Conservation (phyloP, 2,797 vertebrate genomes). For the Chiroxiphia lanceolata region DNA sequence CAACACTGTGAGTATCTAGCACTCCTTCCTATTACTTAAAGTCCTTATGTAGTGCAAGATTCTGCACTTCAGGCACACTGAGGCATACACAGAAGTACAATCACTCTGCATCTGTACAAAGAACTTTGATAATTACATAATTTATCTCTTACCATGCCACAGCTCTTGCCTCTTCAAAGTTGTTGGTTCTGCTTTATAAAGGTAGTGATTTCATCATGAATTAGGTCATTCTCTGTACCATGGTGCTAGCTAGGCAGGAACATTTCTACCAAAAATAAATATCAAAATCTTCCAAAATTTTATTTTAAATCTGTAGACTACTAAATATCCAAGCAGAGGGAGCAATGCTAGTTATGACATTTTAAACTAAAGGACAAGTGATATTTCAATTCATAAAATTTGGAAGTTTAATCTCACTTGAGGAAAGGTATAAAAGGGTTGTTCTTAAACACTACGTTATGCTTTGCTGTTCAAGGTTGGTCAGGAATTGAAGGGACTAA, state of each 20-base stretch:
- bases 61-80: not conserved
- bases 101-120: not conserved
- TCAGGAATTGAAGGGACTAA: not conserved
- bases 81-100: not conserved
- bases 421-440: not conserved
- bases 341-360: not conserved
- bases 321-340: not conserved
- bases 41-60: not conserved
- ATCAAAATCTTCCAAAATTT: not conserved
- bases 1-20: not conserved
- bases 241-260: not conserved
- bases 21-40: not conserved
- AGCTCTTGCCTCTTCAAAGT: not conserved
- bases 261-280: not conserved
- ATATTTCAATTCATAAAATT: not conserved
- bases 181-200: not conserved
- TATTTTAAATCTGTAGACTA: not conserved
- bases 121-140: not conserved
- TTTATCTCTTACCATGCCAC: not conserved
- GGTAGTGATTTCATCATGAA: not conserved
- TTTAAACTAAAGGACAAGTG: not conserved
- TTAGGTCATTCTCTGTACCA: not conserved
- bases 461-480: not conserved
- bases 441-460: not conserved
- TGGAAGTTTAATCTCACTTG: not conserved